A percentile compares a stretch with the other conserved stretches of the same genome.
These are phyloP conservation scores for Dasyprocta punctata DNA, from an alignment of 2,113 vertebrate genomes.

Conservation along the genomic window DNA sequence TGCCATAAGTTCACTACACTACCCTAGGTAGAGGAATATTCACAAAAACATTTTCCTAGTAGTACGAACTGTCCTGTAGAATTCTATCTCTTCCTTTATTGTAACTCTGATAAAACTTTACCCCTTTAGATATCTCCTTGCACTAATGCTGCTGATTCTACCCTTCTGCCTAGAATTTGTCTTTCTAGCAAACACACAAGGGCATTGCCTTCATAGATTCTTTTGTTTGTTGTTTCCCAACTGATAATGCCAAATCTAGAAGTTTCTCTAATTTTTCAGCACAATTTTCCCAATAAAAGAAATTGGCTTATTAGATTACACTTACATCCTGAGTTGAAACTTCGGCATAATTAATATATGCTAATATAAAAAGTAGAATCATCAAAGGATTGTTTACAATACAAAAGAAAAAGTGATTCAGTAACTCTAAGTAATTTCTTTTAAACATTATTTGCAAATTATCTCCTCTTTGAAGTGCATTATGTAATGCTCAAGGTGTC, in stretches of 20 bases:
- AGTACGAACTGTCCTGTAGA: not conserved
- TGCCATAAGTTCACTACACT: not conserved
- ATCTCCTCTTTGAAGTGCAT: not conserved
- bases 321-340: constrained; percentile 63
- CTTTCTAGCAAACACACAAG: constrained; percentile 62
- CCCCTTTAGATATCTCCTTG: not conserved
- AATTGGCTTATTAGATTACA: constrained; percentile 72
- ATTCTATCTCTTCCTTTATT: constrained; percentile 53
- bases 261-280: constrained; percentile 61
- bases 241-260: constrained; percentile 65
- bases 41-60: not conserved
- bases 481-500: constrained; percentile 54
- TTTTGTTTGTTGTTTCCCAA: constrained; percentile 65
- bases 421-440: constrained; percentile 62
- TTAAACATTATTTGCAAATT: constrained; percentile 73
- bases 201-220: constrained; percentile 50
- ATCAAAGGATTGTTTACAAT: constrained; percentile 79
- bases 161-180: constrained; percentile 57
- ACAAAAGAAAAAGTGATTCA: constrained; percentile 72
- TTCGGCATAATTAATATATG: constrained; percentile 80
- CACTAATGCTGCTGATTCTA: constrained; percentile 1
- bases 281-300: constrained; percentile 65
- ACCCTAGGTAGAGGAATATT: not conserved
- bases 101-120: not conserved
- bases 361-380: constrained; percentile 79